Percentiles rank a stretch among this genome's conserved stretches.
These are phyloP conservation scores for Piprites chloris DNA, from an alignment of 2,113 vertebrate genomes.

Conservation along the genomic window DNA sequence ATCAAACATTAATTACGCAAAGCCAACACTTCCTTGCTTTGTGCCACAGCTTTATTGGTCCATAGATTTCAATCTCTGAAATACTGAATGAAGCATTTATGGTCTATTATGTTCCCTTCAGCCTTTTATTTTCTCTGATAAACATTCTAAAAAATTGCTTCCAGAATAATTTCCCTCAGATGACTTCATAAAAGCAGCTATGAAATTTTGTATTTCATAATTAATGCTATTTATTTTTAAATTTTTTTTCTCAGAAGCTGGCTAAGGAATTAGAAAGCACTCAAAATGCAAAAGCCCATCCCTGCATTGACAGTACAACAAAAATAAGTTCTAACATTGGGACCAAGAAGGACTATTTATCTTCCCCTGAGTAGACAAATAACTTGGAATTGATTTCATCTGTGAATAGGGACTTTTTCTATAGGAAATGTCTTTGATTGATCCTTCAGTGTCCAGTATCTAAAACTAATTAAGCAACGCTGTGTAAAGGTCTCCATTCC, in stretches of 20 bases:
- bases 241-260: background rate
- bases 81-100: background rate
- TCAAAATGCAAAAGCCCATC: background rate
- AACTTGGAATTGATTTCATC: background rate
- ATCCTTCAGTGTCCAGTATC: background rate
- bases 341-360: background rate
- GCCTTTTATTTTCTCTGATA: background rate
- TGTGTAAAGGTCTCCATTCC: background rate
- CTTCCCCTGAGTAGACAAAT: background rate
- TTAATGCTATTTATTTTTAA: background rate
- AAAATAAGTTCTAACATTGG: background rate
- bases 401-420: background rate
- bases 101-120: background rate
- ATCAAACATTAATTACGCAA: background rate
- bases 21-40: background rate
- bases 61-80: background rate
- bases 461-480: background rate
- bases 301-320: background rate
- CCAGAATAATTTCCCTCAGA: background rate
- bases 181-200: background rate
- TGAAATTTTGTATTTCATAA: background rate
- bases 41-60: fast-evolving
- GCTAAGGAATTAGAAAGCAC: background rate
- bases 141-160: background rate
- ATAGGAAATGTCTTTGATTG: background rate